Percentiles rank a stretch among this genome's conserved stretches.
These are phyloP conservation scores for Melangyna quadrimaculata DNA, from an alignment of 2,888 invertebrate species.

Conservation along the genomic window DNA sequence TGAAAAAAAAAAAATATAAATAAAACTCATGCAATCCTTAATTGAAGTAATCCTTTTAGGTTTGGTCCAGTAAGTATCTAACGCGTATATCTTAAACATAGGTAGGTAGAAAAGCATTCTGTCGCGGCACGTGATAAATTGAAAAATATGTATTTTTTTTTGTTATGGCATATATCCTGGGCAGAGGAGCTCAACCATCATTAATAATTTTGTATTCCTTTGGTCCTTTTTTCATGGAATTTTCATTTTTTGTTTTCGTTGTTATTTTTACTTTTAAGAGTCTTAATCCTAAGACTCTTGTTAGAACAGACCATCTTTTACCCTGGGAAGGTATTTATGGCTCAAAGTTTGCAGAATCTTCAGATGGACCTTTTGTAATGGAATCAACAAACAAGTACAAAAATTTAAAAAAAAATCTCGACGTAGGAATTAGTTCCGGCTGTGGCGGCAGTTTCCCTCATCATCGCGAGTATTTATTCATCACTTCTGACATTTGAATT, in stretches of 20 bases:
- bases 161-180: background rate
- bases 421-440: slow-evolving; percentile 51
- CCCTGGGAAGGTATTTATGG: background rate
- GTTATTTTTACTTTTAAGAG: slow-evolving; percentile 25
- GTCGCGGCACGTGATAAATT: slow-evolving; percentile 57
- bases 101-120: slow-evolving; percentile 42
- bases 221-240: background rate
- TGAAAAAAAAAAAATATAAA: slow-evolving; percentile 61
- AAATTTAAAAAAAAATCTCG: slow-evolving; percentile 21
- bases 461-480: slow-evolving; percentile 72
- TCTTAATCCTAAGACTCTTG: slow-evolving; percentile 64
- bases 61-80: slow-evolving; percentile 66
- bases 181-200: slow-evolving; percentile 36
- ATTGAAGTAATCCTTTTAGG: slow-evolving; percentile 72
- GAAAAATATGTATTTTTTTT: slow-evolving; percentile 27
- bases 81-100: slow-evolving; percentile 34
- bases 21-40: slow-evolving; percentile 66
- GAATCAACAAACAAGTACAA: slow-evolving; percentile 11
- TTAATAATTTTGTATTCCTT: slow-evolving; percentile 39
- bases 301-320: slow-evolving; percentile 43
- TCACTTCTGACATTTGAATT: slow-evolving; percentile 73
- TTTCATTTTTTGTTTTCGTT: background rate
- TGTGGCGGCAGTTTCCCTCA: slow-evolving; percentile 64
- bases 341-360: background rate
- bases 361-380: slow-evolving; percentile 30